Conservation (phyloP, 1,140 invertebrate genomes). For the Harlomillsia oculata region DNA sequence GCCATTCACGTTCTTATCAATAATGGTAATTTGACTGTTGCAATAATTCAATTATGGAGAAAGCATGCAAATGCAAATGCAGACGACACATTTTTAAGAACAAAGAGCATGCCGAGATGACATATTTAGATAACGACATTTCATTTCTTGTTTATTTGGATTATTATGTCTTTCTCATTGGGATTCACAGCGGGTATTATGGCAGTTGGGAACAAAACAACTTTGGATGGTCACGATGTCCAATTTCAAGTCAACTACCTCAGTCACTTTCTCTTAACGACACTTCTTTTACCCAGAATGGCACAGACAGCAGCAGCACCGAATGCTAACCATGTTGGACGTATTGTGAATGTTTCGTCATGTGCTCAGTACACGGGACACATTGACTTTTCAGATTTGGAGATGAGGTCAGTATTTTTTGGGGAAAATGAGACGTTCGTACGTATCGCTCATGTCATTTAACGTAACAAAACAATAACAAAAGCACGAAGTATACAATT, state of each 20-base stretch:
- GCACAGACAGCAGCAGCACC: neutral
- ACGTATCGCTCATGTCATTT: no score
- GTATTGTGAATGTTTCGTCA: slow-evolving; percentile 81
- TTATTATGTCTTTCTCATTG: no score
- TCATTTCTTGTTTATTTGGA: no score
- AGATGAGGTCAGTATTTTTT: slow-evolving; percentile 62
- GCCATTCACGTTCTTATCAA: slow-evolving; percentile 67
- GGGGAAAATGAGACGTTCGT: no score
- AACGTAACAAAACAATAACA: slow-evolving; percentile 30
- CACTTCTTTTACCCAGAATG: slow-evolving; percentile 64
- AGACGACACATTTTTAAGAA: neutral
- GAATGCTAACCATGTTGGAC: slow-evolving; percentile 40
- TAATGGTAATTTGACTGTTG: slow-evolving; percentile 63
- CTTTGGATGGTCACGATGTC: slow-evolving; percentile 68
- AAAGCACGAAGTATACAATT: neutral
- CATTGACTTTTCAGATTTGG: slow-evolving; percentile 60
- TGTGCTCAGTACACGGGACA: slow-evolving; percentile 53
- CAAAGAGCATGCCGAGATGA: neutral
- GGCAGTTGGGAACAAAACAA: slow-evolving; percentile 64
- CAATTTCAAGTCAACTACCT: slow-evolving; percentile 79
- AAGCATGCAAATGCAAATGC: neutral
- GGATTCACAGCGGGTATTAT: slow-evolving; percentile 65
- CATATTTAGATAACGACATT: no score
- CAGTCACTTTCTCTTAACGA: slow-evolving; percentile 76
- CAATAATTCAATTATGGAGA: neutral